Percentiles rank a stretch among this genome's conserved stretches.
Evolutionary conservation across 35 echinoderm and acorn worm genomes (phyloP).

Genomic region (Heliocidaris erythrogramma): DNA sequence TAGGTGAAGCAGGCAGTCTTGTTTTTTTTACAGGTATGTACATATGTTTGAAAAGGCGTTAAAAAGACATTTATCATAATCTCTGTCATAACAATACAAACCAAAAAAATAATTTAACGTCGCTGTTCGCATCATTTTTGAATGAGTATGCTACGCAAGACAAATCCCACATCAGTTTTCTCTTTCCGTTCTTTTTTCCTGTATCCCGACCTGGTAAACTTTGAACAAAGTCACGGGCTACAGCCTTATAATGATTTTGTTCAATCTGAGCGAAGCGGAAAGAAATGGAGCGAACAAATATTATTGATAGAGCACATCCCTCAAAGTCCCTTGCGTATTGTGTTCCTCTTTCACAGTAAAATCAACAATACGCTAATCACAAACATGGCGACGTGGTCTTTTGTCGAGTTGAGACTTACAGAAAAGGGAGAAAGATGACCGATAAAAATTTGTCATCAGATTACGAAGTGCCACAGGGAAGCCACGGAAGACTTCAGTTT

Average conservation of each 20-base stretch:
- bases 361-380: not conserved
- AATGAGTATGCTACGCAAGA: no score
- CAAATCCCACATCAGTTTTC: no score
- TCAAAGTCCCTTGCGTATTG: not conserved
- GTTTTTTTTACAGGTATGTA: no score
- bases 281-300: not conserved
- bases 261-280: not conserved
- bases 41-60: no score
- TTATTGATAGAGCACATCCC: not conserved
- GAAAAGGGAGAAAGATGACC: not conserved
- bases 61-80: no score
- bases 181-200: not conserved
- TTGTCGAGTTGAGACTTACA: not conserved
- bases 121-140: no score
- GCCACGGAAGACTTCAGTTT: not conserved
- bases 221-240: not conserved
- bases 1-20: no score
- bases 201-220: not conserved
- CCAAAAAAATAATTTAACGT: no score
- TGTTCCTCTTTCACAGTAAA: not conserved
- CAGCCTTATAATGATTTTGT: not conserved
- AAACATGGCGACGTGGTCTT: not conserved
- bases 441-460: not conserved
- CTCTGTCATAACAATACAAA: no score
- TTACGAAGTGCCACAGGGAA: not conserved